phyloP scores from a whole-genome alignment of 2,888 invertebrate genomes.

The Hydraecia micacea region DNA sequence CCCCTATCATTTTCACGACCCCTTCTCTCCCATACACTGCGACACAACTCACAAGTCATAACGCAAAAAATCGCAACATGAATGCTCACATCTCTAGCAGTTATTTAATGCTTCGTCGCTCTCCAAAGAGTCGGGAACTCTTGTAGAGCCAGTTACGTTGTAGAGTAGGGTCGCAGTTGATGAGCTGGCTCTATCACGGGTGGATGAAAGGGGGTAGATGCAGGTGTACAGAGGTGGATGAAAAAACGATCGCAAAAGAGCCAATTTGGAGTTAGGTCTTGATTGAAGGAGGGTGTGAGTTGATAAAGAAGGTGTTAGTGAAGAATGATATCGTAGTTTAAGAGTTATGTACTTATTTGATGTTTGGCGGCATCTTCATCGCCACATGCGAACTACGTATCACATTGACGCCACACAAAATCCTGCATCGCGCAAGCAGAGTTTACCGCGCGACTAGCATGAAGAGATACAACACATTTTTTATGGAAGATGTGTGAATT shows the following conservation, averaged over 20 bases:
- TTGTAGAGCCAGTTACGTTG: constrained; percentile 79
- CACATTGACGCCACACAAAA: no score
- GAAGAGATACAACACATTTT: no score
- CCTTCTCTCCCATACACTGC: constrained; percentile 5
- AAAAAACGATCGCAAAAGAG: constrained; percentile 24
- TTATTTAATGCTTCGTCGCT: constrained; percentile 86
- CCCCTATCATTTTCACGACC: constrained; percentile 9
- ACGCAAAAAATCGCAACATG: constrained; percentile 70
- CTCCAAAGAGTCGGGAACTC: constrained; percentile 76
- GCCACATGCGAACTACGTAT: no score
- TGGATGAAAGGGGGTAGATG: constrained; percentile 56
- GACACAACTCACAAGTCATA: constrained; percentile 16
- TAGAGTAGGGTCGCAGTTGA: constrained; percentile 79
- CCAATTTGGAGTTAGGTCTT: constrained; percentile 42
- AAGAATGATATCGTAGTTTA: background rate
- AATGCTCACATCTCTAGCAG: constrained; percentile 76
- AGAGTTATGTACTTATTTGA: no score
- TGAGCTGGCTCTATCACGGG: constrained; percentile 74
- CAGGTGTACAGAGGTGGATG: constrained; percentile 58
- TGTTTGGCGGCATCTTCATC: no score
- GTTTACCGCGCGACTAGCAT: no score
- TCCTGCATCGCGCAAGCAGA: no score
- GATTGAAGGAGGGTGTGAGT: constrained; percentile 39
- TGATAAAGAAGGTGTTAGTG: background rate
- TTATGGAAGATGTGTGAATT: no score